These are phyloP conservation scores for Stigmatopora nigra DNA, from an alignment of 2,113 vertebrate genomes.

Conservation along the genomic window DNA sequence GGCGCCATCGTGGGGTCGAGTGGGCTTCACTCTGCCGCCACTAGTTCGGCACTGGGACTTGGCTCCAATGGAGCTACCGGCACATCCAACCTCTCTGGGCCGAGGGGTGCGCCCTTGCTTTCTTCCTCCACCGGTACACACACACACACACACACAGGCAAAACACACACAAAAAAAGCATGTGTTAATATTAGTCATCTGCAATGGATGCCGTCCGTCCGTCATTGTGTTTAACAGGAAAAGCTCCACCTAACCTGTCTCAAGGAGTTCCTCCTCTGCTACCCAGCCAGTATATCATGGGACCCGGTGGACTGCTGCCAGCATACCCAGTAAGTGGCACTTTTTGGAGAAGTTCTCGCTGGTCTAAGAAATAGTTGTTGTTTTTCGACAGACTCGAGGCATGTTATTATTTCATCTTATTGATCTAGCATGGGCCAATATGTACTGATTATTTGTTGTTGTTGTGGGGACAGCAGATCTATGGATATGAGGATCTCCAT, in stretches of 20 bases:
- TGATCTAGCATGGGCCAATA: too few species aligned
- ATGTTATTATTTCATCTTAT: too few species aligned
- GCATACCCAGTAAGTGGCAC: conserved; percentile 86
- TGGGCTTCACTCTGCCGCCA: conserved; percentile 69
- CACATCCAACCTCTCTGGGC: conserved; percentile 68
- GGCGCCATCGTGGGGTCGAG: conserved; percentile 43
- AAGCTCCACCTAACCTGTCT: conserved; percentile 90
- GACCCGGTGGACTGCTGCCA: conserved; percentile 91
- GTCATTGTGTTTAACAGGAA: conserved; percentile 70
- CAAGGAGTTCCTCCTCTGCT: conserved; percentile 90
- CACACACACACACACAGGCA: not conserved
- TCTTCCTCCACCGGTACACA: conserved; percentile 78
- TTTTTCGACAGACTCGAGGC: too few species aligned
- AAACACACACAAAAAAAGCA: not conserved
- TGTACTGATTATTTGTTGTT: not conserved
- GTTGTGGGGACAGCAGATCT: conserved; percentile 75
- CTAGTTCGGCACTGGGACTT: conserved; percentile 73
- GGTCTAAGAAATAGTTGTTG: not conserved
- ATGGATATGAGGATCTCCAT: conserved; percentile 95
- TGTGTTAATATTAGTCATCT: not conserved
- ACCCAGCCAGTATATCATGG: conserved; percentile 97
- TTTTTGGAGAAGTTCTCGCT: not conserved
- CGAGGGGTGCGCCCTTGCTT: conserved; percentile 73
- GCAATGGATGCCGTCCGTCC: not conserved
- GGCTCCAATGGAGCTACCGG: conserved; percentile 73